Conservation (phyloP, 2,113 vertebrate genomes). For the Protomyctophum bolini region DNA sequence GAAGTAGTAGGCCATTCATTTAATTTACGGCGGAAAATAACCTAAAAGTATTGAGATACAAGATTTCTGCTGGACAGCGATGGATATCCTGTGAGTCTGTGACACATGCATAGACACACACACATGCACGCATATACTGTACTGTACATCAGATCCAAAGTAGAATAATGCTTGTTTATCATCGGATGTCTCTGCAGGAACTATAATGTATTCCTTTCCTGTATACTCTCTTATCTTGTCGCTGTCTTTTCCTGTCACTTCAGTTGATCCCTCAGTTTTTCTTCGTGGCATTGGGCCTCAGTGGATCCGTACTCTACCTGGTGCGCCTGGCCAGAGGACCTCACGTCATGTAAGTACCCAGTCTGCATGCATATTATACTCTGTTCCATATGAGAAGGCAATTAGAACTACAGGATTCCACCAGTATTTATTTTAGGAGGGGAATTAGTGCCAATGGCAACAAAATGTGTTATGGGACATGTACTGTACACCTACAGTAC, state of each 20-base stretch:
- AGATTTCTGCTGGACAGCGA: too few relatives aligned
- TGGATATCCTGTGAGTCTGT: not conserved
- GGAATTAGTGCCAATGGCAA: too few relatives aligned
- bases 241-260: not conserved
- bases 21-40: too few relatives aligned
- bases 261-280: slow-evolving; percentile 69
- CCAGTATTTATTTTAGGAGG: not conserved
- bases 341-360: slow-evolving; percentile 63
- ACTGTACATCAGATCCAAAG: slow-evolving; percentile 36
- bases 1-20: too few relatives aligned
- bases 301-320: slow-evolving; percentile 56
- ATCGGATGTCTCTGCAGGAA: slow-evolving; percentile 23
- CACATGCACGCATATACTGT: slow-evolving; percentile 9
- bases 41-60: too few relatives aligned
- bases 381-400: too few relatives aligned
- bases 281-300: slow-evolving; percentile 48
- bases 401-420: not conserved
- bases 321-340: slow-evolving; percentile 61
- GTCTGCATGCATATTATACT: too few relatives aligned
- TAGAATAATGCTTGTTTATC: slow-evolving; percentile 47
- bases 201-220: slow-evolving; percentile 34
- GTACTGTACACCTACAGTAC: too few relatives aligned
- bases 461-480: too few relatives aligned
- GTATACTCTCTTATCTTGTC: not conserved
- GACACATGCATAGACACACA: not conserved